phyloP scores from a whole-genome alignment of 2,888 invertebrate species.

The Lochmaea crataegi region DNA sequence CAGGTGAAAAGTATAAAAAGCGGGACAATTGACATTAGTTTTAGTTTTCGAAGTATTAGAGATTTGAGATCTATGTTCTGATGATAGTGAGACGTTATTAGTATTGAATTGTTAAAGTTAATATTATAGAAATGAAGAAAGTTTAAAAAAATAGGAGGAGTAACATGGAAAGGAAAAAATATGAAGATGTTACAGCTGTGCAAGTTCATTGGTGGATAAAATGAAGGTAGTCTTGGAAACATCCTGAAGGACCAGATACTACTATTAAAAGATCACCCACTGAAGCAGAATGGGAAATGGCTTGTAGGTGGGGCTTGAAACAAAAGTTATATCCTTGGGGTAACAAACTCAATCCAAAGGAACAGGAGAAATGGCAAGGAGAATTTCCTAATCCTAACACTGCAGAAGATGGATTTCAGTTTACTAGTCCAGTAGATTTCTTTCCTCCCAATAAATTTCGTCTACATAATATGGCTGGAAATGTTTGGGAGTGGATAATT shows the following conservation, averaged over 20 bases:
- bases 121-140: too few relatives aligned
- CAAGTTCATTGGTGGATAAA: conserved; percentile 96
- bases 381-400: conserved; percentile 83
- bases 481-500: conserved; percentile 95
- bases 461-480: conserved; percentile 91
- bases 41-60: too few relatives aligned
- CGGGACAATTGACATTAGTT: too few relatives aligned
- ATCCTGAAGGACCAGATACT: conserved; percentile 81
- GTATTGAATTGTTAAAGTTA: too few relatives aligned
- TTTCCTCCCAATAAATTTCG: conserved; percentile 86
- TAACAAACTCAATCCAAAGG: conserved; percentile 82
- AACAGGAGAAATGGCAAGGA: conserved; percentile 91
- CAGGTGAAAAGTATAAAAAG: too few relatives aligned
- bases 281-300: conserved; percentile 95
- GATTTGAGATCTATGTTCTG: too few relatives aligned
- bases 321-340: conserved; percentile 94
- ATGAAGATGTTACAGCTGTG: conserved; percentile 79
- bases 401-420: conserved; percentile 84
- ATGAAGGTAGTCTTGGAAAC: conserved; percentile 84
- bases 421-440: conserved; percentile 83
- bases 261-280: conserved; percentile 85
- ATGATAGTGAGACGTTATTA: too few relatives aligned
- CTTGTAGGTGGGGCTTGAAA: conserved; percentile 82
- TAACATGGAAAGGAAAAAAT: conserved; percentile 71
- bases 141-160: too few relatives aligned